Base-by-base conservation (phyloP, 2,888 invertebrate species). In the Tiliacea aurago region DNA sequence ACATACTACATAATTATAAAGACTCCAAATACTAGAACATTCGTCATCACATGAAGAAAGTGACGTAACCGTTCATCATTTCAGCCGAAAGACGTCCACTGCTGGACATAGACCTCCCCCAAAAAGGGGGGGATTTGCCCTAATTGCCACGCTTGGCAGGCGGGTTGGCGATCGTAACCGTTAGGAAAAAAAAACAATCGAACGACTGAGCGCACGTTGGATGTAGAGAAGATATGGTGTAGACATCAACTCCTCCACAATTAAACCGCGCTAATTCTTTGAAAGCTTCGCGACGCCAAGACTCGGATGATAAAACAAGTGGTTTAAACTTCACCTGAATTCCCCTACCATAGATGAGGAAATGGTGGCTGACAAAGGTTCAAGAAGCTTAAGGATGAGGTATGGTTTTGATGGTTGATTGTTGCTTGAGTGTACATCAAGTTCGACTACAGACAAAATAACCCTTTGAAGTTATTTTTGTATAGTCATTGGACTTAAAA, bases 191-290 rank as follows among this genome's bases (percentile, higher is more conserved):
- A 65, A 77, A 82, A 85, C 64, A 81, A 84, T 81, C 13, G 51
- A 47, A 81, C 61, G 23, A 72, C 43, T 65, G 58, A 80, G 64
- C 43, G 55, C 41, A 37, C 28, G 20, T 65, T 76, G 67, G 78
- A 59, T 63, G n/a, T 41, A 61, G 70, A 43, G 61, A 61, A 73
- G 76, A 83, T 85, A 78, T 81, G 84, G 85, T 78, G 77, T 56
- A 73, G 83, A 84, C 77, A 76, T 78, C 43, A 66, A 85, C 87
- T 86, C 75, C 82, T 78, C 73, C 76, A 79, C 90, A 87, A 90
- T 90, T 88, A 89, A 87, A 87, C 80, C 78, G 78, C 82, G 79
- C 80, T 89, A 89, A 90, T 89, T 90, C 88, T 88, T 86, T 81
- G 80, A 87, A 86, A 90, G 87, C 84, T 83, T 87, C 72, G 73